Evolutionary conservation across 2,888 invertebrate genomes (phyloP), one percentile per base, ranked within the genome.

Genomic region (Vannuccia rotundouncinata): DNA sequence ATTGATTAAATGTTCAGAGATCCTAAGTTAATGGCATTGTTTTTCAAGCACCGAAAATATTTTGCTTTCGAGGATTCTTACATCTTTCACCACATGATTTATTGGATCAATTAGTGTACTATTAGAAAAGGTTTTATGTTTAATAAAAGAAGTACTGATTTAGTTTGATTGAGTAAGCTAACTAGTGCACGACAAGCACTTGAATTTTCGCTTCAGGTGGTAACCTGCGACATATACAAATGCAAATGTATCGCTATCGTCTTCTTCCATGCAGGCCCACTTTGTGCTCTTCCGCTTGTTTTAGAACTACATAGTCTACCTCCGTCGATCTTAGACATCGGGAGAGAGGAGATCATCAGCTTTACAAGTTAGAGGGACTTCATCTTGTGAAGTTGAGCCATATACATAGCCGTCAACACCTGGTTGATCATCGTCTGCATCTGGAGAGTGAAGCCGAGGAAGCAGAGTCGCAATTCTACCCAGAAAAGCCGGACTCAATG

Each of bases 161-260:
- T n/a, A n/a, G 2, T 66, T 66, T n/a, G 66, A 5, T n/a, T 66
- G 66, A 2, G 66, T 66, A n/a, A 66, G 25, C 25, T 22, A 22
- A n/a, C 25, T 22, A 27, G 25, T 5, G 25, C 66, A 66, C 10
- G 66, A 22, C 22, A 2, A 5, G 25, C 22, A 66, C 22, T 17
- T 66, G 22, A 66, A 5, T 66, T 22, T 66, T 66, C 66, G 66
- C 25, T 27, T 5, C 13, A 66, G 66, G 25, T 66, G 66, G 25
- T 66, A 66, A n/a, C 66, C 66, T 66, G 66, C 66, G 22, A 66
- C 66, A 66, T 66, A 66, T 5, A 27, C 66, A 22, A 22, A 66
- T 22, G 5, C 66, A 5, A 22, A 17, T 22, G 22, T 66, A 27
- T 66, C 66, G 25, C 25, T 27, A 22, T 66, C 66, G 25, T 66